These are phyloP conservation scores for Actenoides lindsayi DNA, from an alignment of 2,113 vertebrate species.

Conservation along the genomic window DNA sequence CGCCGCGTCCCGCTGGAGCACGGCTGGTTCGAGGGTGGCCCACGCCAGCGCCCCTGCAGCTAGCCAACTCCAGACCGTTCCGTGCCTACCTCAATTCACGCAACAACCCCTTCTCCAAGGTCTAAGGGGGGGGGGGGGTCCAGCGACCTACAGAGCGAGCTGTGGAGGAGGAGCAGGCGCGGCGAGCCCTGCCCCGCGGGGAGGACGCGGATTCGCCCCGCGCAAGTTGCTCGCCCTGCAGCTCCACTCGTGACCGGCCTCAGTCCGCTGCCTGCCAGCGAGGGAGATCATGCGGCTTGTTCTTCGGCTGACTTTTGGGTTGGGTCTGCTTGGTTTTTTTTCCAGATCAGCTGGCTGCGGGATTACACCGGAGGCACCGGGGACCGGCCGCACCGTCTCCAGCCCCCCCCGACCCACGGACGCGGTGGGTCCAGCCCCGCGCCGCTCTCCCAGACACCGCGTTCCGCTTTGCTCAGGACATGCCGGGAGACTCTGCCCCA, in stretches of 20 bases:
- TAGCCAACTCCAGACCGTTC: rapidly evolving
- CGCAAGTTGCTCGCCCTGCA: not conserved
- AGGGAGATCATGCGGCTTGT: rapidly evolving
- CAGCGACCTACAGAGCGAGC: rapidly evolving
- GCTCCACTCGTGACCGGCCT: not conserved
- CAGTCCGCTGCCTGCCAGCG: not conserved
- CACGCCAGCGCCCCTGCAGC: rapidly evolving
- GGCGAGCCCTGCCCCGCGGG: not conserved
- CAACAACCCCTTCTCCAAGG: not conserved
- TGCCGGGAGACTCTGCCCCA: not conserved
- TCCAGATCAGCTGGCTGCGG: not conserved
- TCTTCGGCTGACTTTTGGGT: too few relatives aligned
- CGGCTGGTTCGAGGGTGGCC: not conserved
- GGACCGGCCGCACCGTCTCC: too few relatives aligned
- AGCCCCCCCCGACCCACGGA: not conserved
- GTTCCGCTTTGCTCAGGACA: rapidly evolving
- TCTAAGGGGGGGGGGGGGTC: rapidly evolving
- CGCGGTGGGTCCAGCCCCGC: not conserved
- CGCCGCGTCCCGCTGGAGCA: not conserved
- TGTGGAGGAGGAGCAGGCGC: too few relatives aligned
- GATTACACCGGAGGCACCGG: too few relatives aligned
- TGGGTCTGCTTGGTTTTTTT: rapidly evolving
- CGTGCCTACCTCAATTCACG: rapidly evolving
- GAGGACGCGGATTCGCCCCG: rapidly evolving
- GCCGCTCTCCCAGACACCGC: not conserved